Percentiles rank a stretch among this genome's conserved stretches.
Evolutionary conservation across 2,797 vertebrate genomes (phyloP).

Genomic region (Pantherophis vulpinus): DNA sequence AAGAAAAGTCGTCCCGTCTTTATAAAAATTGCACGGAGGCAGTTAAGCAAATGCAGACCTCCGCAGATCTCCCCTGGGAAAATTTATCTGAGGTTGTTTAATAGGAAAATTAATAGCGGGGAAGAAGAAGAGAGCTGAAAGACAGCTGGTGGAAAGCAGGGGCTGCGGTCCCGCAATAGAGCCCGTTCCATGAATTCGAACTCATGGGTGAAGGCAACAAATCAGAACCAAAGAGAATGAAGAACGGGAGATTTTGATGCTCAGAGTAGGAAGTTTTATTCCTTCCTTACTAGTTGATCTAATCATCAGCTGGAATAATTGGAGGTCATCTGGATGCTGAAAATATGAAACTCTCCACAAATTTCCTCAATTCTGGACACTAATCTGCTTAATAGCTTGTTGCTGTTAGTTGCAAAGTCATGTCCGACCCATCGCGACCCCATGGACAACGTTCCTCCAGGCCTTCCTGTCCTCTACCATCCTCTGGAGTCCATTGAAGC

Average conservation of each 20-base stretch:
- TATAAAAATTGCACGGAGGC: neutral
- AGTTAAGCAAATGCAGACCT: neutral
- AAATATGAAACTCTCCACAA: neutral
- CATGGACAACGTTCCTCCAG: too few relatives aligned
- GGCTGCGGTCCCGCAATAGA: neutral
- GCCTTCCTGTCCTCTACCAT: too few relatives aligned
- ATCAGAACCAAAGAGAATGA: neutral
- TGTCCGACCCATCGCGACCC: too few relatives aligned
- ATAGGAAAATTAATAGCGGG: neutral
- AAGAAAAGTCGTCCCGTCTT: fast-evolving
- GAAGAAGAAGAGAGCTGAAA: neutral
- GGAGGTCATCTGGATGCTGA: neutral
- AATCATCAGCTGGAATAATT: neutral
- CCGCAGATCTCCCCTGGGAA: neutral
- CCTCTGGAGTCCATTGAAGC: too few relatives aligned
- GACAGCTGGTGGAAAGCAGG: neutral
- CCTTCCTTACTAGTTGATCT: neutral
- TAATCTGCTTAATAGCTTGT: neutral
- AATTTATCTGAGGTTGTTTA: neutral
- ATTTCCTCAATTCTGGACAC: too few relatives aligned
- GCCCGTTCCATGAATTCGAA: neutral
- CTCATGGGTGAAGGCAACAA: neutral
- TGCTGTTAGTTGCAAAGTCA: too few relatives aligned
- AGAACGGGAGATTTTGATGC: neutral
- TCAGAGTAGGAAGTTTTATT: neutral